Evolutionary conservation across 1,140 invertebrate genomes (phyloP).

Genomic region (Brachionus paranguensis): DNA sequence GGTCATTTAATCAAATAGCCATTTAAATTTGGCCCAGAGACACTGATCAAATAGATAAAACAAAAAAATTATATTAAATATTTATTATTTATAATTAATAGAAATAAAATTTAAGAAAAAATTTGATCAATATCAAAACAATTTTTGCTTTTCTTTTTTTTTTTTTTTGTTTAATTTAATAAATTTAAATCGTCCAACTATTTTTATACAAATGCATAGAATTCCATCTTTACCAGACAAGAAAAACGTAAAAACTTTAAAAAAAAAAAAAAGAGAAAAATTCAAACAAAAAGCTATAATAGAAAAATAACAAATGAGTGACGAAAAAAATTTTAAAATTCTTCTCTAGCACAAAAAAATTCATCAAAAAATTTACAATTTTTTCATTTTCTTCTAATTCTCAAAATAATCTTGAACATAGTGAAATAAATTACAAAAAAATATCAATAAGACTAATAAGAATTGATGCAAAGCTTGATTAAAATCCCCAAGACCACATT

Average conservation of each 20-base stretch:
- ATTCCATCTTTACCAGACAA: neutral
- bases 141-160: neutral
- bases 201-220: neutral
- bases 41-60: neutral
- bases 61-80: neutral
- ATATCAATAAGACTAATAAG: neutral
- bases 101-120: neutral
- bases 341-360: neutral
- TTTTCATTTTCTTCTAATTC: neutral
- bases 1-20: neutral
- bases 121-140: neutral
- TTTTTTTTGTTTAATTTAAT: too few relatives aligned
- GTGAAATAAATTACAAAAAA: slow-evolving; percentile 1
- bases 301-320: neutral
- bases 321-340: neutral
- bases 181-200: neutral
- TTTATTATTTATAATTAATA: neutral
- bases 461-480: neutral
- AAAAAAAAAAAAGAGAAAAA: too few relatives aligned
- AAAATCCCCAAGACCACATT: neutral
- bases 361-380: neutral
- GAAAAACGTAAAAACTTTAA: neutral
- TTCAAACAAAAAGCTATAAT: neutral
- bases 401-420: neutral
- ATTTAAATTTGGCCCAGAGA: neutral